Base-by-base conservation (phyloP, 2,113 vertebrate genomes). In the Tachysurus vachellii region DNA sequence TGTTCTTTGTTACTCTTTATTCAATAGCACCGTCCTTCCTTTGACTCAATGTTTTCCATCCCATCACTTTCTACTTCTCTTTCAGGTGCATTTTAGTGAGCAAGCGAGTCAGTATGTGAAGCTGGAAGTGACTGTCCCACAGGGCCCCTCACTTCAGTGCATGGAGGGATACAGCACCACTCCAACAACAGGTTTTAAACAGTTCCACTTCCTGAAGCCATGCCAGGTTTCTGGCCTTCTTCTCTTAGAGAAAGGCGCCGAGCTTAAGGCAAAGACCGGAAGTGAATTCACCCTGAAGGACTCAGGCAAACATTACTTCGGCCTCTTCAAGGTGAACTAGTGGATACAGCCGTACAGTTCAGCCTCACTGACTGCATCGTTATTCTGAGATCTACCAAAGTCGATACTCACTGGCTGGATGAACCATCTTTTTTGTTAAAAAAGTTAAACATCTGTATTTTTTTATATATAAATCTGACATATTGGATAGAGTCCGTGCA, bases 151-250 rank as follows among this genome's bases (percentile, higher is more conserved):
- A 86, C 91, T 97, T 90, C 95, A 96, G 89, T 97, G 97, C 92
- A 93, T 97, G 86, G 96, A 98, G 90, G 96, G 97, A 23, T 97
- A 97, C 73, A 96, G 96, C 0, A 96, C 97, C 80, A 97, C 97
- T 0, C 96, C 95, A 0, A 94, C 95, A 0, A 94, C 95, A 1
- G 95, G 94, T 26, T 92, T 94, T 3, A 94, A 95, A 90, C 91
- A 54, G 89, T 97, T 91, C 93, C 95, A 97, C 85, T 96, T 97
- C 89, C 94, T 97, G 47, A 96, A 96, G 75, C 95, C 96, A 8
- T 98, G 97, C 92, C 97, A 97, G 68, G 97, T 97, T 86, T 97
- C 96, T 0, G 97, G 97, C 68, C 95, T 98, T 11, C 84, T 98
- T 88, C 93, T 92, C 5, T 93, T 98, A 47, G 91, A 94, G 57